Evolutionary conservation across 2,888 invertebrate species (phyloP).

Genomic region (Machimus rusticus): DNA sequence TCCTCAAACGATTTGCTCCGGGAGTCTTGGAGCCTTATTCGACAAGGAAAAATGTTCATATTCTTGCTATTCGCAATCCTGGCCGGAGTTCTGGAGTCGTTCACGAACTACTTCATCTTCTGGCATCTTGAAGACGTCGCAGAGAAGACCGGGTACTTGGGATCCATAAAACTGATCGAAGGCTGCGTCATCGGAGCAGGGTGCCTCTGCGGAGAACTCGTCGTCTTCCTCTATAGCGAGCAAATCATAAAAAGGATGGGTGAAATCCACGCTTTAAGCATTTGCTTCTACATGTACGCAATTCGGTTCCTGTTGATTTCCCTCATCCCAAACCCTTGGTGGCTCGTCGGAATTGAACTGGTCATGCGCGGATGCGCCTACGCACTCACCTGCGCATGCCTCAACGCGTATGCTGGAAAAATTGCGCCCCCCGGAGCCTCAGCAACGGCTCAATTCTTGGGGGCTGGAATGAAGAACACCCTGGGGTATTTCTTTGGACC

Average conservation of each 20-base stretch:
- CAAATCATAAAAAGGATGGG: conserved; percentile 81
- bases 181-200: conserved; percentile 81
- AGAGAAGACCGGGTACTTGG: conserved; percentile 67
- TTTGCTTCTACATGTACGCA: conserved; percentile 80
- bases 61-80: conserved; percentile 78
- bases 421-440: conserved; percentile 77
- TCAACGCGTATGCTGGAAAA: conserved; percentile 75
- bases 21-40: conserved; percentile 71
- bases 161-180: conserved; percentile 78
- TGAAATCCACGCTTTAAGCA: conserved; percentile 78
- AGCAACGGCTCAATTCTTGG: conserved; percentile 85
- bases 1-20: conserved; percentile 71
- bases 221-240: conserved; percentile 77
- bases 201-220: conserved; percentile 78
- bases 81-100: conserved; percentile 80
- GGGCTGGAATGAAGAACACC: conserved; percentile 87
- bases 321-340: conserved; percentile 81
- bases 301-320: conserved; percentile 79
- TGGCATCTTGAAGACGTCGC: conserved; percentile 85
- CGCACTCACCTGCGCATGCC: conserved; percentile 83
- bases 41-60: conserved; percentile 70
- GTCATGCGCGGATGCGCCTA: conserved; percentile 87
- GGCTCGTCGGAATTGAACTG: conserved; percentile 79
- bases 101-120: conserved; percentile 82
- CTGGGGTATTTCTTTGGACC: conserved; percentile 81